Evolutionary conservation across 2,888 invertebrate species (phyloP), one percentile per base, ranked within the genome.

Genomic region (Drosophila neoperkinsi): DNA sequence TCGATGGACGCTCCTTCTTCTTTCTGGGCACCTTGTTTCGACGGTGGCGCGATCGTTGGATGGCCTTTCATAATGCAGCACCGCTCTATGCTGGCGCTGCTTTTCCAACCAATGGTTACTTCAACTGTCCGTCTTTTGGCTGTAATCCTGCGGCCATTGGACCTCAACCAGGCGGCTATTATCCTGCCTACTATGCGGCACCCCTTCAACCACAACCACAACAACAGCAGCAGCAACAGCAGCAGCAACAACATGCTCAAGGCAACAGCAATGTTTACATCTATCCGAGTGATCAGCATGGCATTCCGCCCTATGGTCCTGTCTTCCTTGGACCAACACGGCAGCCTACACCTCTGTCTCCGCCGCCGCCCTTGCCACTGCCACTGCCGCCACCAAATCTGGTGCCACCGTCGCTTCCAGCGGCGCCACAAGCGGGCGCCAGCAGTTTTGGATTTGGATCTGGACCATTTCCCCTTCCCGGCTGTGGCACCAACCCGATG

Each of bases 21-120:
- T 79, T 90, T 28, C 38, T 90, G 60, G 91, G 88, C 18, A 77
- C 80, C 3, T 57, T 90, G n/a, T 91, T 91, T 49, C 84, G 91
- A 7, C 86, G 86, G 10, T 89, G 88, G 83, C 90, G 91, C 21
- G 79, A 90, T 65, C 91, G 91, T 16, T 91, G 89, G 91, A 21
- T 79, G 55, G 83, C 77, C 7, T 81, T 77, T 36, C 76, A 82
- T 28, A 79, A 73, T 61, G 62, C 87, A 0, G 74, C 74, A 2
- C 90, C 91, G 0, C 57, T 78, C 0, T 91, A 76, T 57, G 88
- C 90, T 0, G 91, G 91, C 25, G 66, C 89, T 3, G 77, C 82
- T 0, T 90, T 72, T 64, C 90, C 92, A 5, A 46, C 79, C 5
- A 71, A 71, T 33, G 81, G 77, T 0, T 77, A 82, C 28, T 90